Evolutionary conservation across 2,797 vertebrate species (phyloP), one percentile per base, ranked within the genome.

Genomic region (Labroides dimidiatus): DNA sequence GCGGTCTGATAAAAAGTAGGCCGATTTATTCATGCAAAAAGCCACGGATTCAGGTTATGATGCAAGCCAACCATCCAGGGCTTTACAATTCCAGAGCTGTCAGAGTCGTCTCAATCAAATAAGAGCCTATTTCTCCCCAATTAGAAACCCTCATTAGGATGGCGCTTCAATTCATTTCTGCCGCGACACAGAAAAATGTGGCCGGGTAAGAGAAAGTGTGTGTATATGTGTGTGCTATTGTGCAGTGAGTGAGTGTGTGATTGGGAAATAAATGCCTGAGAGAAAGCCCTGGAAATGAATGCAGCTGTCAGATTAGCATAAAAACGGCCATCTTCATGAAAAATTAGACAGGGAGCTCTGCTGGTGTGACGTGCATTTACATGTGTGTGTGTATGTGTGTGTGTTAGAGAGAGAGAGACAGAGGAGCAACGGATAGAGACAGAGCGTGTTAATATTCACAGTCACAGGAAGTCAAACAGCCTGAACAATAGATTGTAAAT

Each of bases 401-500:
- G 30, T 63, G 44, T 33, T 4, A 6, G 7, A 33, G 30, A 45
- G 45, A 51, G 27, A 47, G 48, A 23, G 33, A n/a, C 57, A 63
- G 70, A 10, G 47, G 54, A 72, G 56, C 82, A 42, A 67, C n/a
- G n/a, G 1, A 53, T 43, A 39, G 49, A 78, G 45, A 72, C 45
- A 62, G 48, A 85, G 62, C 58, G 49, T 81, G 89, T 89, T 93
- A 91, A 91, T 93, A 92, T 92, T 88, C 84, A 89, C 84, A 63
- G 71, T 54, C 51, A 68, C 78, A 73, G 69, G 56, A 73, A 86
- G 87, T 86, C 87, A 87, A 92, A 90, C 80, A 87, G 82, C 81
- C 57, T 45, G 75, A 88, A 91, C 84, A 90, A 89, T 82, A 85
- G 82, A 90, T 84, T 80, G 89, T 92, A 90, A 90, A 93, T 94